Evolutionary conservation across 2,888 invertebrate species (phyloP).

Genomic region (Gymnocheta viridis): DNA sequence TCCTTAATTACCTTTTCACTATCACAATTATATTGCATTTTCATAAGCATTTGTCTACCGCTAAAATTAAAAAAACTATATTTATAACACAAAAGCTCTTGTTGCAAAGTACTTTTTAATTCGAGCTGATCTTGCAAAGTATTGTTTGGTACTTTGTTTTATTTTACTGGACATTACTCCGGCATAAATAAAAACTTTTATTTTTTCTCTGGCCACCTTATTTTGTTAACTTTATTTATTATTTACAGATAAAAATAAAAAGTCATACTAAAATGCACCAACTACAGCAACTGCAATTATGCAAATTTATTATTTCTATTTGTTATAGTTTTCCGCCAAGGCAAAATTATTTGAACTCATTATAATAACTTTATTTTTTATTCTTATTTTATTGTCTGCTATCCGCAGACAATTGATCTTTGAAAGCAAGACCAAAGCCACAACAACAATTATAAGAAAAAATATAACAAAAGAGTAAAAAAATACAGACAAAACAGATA

Average conservation of each 20-base stretch:
- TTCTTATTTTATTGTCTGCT: neutral
- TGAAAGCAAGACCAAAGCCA: conserved; percentile 9
- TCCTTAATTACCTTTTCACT: too few species aligned
- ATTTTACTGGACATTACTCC: too few species aligned
- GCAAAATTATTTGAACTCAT: neutral
- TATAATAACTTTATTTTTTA: neutral
- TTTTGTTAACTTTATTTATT: neutral
- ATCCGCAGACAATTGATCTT: conserved; percentile 23
- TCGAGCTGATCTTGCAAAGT: too few species aligned
- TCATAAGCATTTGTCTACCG: too few species aligned
- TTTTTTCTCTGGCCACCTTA: neutral
- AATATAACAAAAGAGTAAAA: conserved; percentile 19
- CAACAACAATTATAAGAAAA: neutral
- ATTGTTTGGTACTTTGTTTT: too few species aligned
- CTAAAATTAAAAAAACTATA: too few species aligned
- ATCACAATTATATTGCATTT: too few species aligned
- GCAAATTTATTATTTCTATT: neutral
- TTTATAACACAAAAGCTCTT: too few species aligned
- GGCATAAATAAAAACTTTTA: neutral
- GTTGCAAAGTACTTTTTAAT: too few species aligned
- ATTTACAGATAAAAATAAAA: neutral
- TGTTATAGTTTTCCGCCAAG: neutral
- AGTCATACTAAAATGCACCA: neutral
- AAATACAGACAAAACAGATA: conserved; percentile 16
- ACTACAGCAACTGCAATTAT: neutral